Evolutionary conservation across 2,888 invertebrate genomes (phyloP), one percentile per base, ranked within the genome.

Genomic region (Eristalinus aeneus): DNA sequence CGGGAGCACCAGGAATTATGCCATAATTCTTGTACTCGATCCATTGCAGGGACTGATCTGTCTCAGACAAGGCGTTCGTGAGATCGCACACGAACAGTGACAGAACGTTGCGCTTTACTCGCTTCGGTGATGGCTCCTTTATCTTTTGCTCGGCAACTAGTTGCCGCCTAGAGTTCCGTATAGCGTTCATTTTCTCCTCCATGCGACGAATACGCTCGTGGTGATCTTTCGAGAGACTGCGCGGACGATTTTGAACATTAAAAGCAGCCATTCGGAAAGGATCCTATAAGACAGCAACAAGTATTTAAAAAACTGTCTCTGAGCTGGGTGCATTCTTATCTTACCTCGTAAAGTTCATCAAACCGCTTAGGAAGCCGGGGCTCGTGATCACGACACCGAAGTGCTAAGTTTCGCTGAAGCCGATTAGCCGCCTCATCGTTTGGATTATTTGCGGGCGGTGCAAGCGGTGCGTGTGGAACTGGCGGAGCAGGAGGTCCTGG

Each of bases 61-160:
- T 94, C 22, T 94, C 94, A 89, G 94, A 93, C 82, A 97, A 90
- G 88, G 96, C 94, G 89, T 95, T 94, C 23, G 96, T 95, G 88
- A 98, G 96, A 93, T 98, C 98, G 89, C 98, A 94, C 12, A 97
- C 96, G 93, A 97, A 98, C 93, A 98, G 94, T 23, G 96, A 96
- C 90, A 98, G 94, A 23, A 96, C 95, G 89, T 96, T 96, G 86
- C 94, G 93, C 90, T 94, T 94, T 20, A 94, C 92, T 89, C 95
- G 95, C 89, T 95, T 95, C 82, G 94, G 94, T 39, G 91, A 91
- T 1, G 92, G 92, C 10, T 92, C 92, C 5, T 91, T 91, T 23
- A 90, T 88, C 87, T 89, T 89, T 71, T 89, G 89, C 39, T 90
- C 89, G 0, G 84, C 88, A 67, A 88, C 88, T 9, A 91, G 91